phyloP scores from a whole-genome alignment of 1,140 invertebrate species.

The Hyphantria cunea region DNA sequence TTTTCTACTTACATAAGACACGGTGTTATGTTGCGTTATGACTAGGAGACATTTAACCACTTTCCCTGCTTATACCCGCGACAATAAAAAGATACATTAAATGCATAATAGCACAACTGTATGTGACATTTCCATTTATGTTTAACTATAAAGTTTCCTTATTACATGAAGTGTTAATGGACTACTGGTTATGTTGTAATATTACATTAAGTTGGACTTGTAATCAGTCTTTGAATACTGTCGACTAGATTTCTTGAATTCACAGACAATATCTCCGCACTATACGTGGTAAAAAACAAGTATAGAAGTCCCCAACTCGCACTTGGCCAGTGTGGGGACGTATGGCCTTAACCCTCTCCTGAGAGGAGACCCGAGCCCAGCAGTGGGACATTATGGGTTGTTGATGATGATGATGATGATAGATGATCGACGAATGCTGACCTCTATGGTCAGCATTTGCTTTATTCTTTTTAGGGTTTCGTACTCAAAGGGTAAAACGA shows the following conservation, averaged over 20 bases:
- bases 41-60: slow-evolving; percentile 4
- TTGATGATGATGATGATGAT: too few species aligned
- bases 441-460: too few species aligned
- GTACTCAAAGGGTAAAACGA: too few species aligned
- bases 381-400: too few species aligned
- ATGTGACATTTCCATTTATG: background rate
- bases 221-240: background rate
- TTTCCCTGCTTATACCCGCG: slow-evolving; percentile 1
- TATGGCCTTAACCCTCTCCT: too few species aligned
- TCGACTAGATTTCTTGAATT: background rate
- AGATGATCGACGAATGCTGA: too few species aligned
- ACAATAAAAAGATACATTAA: slow-evolving; percentile 1
- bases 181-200: background rate
- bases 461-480: too few species aligned
- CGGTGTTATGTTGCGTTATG: slow-evolving; percentile 1
- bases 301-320: too few species aligned
- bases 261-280: background rate
- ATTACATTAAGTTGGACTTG: background rate
- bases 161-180: background rate
- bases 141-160: background rate
- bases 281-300: too few species aligned
- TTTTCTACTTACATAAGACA: slow-evolving; percentile 10
- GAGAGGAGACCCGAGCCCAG: too few species aligned
- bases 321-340: too few species aligned
- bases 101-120: background rate